Percentiles rank a stretch among this genome's conserved stretches.
Evolutionary conservation across 2,113 vertebrate genomes (phyloP).

Genomic region (Ammodytes marinus): DNA sequence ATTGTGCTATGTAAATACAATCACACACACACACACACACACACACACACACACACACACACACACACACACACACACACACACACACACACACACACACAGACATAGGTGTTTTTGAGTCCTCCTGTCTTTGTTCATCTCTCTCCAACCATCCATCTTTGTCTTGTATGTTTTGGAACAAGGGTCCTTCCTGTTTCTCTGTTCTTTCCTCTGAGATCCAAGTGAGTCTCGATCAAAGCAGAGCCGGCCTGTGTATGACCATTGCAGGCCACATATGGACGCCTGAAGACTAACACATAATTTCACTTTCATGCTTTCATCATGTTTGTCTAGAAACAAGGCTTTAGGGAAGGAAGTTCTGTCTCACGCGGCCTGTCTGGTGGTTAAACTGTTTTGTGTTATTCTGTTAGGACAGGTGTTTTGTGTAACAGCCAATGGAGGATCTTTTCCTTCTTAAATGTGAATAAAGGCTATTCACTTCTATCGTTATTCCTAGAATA

Average conservation of each 20-base stretch:
- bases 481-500: conserved; percentile 1
- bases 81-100: background rate
- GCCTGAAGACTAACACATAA: conserved; percentile 46
- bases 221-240: conserved; percentile 63
- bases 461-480: conserved; percentile 10
- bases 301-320: conserved; percentile 68
- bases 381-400: conserved; percentile 35
- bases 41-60: background rate
- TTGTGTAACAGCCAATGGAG: conserved; percentile 21
- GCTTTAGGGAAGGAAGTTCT: conserved; percentile 63
- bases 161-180: conserved; percentile 51
- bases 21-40: background rate
- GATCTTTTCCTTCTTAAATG: background rate
- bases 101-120: background rate
- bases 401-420: conserved; percentile 55
- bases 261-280: conserved; percentile 57
- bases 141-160: conserved; percentile 21
- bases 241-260: conserved; percentile 29
- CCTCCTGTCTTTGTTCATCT: conserved; percentile 6
- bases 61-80: background rate
- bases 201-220: conserved; percentile 58
- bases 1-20: too few species aligned
- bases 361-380: conserved; percentile 57
- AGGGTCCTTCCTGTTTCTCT: conserved; percentile 64
- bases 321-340: conserved; percentile 48